phyloP scores from a whole-genome alignment of 2,888 invertebrate genomes.

The Keiferia lycopersicella region DNA sequence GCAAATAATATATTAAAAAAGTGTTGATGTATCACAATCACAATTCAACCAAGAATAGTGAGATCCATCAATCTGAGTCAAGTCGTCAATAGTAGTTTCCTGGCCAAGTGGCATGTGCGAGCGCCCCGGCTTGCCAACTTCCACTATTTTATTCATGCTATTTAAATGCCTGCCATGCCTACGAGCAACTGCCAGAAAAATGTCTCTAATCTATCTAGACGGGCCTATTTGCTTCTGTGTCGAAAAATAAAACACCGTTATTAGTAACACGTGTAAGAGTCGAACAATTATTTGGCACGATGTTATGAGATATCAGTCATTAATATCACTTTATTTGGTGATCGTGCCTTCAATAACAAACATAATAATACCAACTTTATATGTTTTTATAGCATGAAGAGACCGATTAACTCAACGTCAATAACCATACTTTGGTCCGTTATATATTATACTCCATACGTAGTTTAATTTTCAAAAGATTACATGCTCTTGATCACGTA shows the following conservation, averaged over 20 bases:
- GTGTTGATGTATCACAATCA: not conserved
- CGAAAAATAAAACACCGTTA: not conserved
- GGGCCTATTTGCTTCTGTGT: constrained; percentile 1
- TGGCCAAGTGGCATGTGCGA: constrained; percentile 19
- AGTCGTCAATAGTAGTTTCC: constrained; percentile 11
- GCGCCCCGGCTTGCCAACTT: constrained; percentile 43
- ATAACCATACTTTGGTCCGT: not conserved
- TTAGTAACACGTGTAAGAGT: constrained; percentile 9
- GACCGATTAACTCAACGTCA: too few relatives aligned
- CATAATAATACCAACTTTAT: not conserved
- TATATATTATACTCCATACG: not conserved
- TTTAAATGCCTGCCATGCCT: constrained; percentile 33
- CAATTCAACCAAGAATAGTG: constrained; percentile 8
- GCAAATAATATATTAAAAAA: not conserved
- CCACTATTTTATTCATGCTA: constrained; percentile 41
- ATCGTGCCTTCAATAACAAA: too few relatives aligned
- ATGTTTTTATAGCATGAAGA: not conserved
- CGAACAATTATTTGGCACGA: not conserved
- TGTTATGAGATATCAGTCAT: not conserved
- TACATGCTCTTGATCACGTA: constrained; percentile 1
- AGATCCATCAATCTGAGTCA: constrained; percentile 11
- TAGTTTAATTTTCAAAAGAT: not conserved
- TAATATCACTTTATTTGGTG: too few relatives aligned
- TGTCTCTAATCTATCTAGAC: constrained; percentile 2
- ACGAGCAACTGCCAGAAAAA: constrained; percentile 7